phyloP scores from a whole-genome alignment of 2,888 invertebrate genomes.

The Xylota sylvarum region DNA sequence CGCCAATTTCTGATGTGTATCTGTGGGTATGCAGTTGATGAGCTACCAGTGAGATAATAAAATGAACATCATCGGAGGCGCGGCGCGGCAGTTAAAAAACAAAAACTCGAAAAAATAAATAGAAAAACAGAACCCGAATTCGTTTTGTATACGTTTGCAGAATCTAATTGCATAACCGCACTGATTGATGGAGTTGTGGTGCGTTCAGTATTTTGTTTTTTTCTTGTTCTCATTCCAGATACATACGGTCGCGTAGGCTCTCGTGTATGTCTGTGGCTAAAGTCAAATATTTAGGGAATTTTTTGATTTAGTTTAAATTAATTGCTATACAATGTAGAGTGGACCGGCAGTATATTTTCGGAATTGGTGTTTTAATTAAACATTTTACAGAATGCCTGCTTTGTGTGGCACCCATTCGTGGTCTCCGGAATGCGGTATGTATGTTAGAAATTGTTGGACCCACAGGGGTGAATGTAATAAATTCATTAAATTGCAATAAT shows the following conservation, averaged over 20 bases:
- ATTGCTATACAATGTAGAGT: constrained; percentile 28
- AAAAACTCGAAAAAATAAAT: constrained; percentile 9
- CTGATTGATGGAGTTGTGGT: constrained; percentile 75
- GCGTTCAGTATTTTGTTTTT: not conserved
- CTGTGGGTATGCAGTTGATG: constrained; percentile 37
- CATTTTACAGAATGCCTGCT: constrained; percentile 62
- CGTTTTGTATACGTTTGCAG: constrained; percentile 70
- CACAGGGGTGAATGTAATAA: constrained; percentile 28
- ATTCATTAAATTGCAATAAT: constrained; percentile 52
- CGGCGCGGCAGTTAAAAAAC: constrained; percentile 16
- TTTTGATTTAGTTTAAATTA: constrained; percentile 64
- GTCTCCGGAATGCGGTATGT: constrained; percentile 59
- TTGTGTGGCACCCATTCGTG: constrained; percentile 70
- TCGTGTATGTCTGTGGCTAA: not conserved
- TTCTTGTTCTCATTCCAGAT: constrained; percentile 8
- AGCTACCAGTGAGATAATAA: constrained; percentile 55
- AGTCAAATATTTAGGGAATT: constrained; percentile 52
- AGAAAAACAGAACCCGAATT: constrained; percentile 40
- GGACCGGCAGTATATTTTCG: constrained; percentile 7
- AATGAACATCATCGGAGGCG: constrained; percentile 62
- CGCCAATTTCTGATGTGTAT: constrained; percentile 63
- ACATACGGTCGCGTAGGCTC: constrained; percentile 2
- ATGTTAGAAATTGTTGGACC: constrained; percentile 32
- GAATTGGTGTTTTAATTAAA: constrained; percentile 71
- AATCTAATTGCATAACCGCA: constrained; percentile 76